Conservation (phyloP, 2,113 vertebrate species). For the Pachypanchax playfairii region DNA sequence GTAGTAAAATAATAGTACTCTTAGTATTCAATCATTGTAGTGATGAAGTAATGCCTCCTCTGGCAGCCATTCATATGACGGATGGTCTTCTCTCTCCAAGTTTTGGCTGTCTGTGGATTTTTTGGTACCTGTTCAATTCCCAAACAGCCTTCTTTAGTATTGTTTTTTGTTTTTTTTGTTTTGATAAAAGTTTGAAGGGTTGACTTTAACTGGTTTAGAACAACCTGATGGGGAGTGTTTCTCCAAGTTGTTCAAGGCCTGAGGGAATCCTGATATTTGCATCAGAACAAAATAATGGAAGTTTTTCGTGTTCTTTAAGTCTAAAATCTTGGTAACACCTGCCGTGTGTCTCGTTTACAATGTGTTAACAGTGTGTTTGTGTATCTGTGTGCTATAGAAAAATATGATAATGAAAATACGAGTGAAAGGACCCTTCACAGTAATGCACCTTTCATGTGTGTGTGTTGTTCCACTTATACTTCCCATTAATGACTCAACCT, state of each 20-base stretch:
- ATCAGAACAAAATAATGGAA: too few relatives aligned
- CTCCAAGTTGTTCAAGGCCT: not conserved
- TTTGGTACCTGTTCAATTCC: too few relatives aligned
- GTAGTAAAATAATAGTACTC: not conserved
- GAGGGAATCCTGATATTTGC: too few relatives aligned
- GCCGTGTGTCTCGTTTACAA: too few relatives aligned
- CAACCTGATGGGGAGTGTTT: not conserved
- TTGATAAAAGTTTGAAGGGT: not conserved
- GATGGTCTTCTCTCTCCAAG: too few relatives aligned
- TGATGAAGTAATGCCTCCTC: too few relatives aligned
- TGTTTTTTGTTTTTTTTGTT: too few relatives aligned
- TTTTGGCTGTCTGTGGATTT: too few relatives aligned
- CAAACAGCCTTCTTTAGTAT: too few relatives aligned
- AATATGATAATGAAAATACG: not conserved
- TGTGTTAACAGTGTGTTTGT: not conserved
- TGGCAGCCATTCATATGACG: too few relatives aligned
- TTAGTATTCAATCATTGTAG: not conserved
- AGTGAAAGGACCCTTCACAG: conserved; percentile 18
- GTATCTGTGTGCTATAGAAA: not conserved
- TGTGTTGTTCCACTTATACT: conserved; percentile 33
- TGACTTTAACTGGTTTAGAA: not conserved
- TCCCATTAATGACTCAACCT: conserved; percentile 49
- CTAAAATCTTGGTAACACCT: too few relatives aligned
- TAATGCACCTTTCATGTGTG: conserved; percentile 12
- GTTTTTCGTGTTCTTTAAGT: too few relatives aligned